These are phyloP conservation scores for Pionites leucogaster DNA, from an alignment of 2,113 vertebrate species.

Conservation along the genomic window DNA sequence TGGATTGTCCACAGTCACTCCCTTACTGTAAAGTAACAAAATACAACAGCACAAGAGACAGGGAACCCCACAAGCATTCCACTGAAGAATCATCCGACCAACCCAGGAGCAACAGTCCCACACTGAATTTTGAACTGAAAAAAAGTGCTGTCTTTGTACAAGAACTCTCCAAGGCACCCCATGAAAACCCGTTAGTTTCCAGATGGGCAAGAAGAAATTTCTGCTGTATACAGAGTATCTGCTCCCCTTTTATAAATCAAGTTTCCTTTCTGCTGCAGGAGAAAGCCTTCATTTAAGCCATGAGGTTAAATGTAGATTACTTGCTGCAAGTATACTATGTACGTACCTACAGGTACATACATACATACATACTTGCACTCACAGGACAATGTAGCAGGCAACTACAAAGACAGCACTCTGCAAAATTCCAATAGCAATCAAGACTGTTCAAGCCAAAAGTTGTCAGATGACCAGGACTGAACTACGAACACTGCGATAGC, in stretches of 20 bases:
- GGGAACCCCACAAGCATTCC: rapidly evolving
- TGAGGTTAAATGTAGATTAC: neutral
- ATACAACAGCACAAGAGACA: neutral
- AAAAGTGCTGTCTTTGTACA: neutral
- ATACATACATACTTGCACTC: neutral
- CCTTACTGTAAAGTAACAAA: neutral
- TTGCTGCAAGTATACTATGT: neutral
- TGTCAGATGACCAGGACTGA: neutral
- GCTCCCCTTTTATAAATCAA: neutral
- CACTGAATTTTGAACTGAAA: neutral
- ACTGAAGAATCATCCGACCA: neutral
- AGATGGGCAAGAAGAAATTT: neutral
- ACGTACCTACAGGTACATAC: neutral
- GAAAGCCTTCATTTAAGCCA: neutral
- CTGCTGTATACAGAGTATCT: neutral
- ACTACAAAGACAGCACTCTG: neutral
- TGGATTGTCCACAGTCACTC: neutral
- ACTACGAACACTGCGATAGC: neutral
- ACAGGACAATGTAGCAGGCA: neutral
- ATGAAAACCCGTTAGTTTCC: neutral
- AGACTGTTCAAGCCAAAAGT: neutral
- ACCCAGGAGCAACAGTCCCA: neutral
- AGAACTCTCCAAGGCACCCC: neutral
- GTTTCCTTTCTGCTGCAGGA: neutral
- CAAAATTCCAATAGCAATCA: neutral